phyloP scores from a whole-genome alignment of 2,797 vertebrate genomes.

The Peromyscus aztecus region DNA sequence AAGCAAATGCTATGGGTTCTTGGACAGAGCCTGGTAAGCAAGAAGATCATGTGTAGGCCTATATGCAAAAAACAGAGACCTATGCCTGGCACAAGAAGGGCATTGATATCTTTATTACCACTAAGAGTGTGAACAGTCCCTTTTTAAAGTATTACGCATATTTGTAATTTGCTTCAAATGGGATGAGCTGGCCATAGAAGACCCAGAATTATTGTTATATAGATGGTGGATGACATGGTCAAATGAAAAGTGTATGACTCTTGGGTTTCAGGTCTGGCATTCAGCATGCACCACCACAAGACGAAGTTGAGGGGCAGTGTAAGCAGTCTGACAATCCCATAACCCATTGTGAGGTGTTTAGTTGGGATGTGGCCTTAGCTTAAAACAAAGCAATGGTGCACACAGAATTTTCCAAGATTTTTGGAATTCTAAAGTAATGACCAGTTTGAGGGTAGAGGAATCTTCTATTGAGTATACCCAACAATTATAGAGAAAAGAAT shows the following conservation, averaged over 20 bases:
- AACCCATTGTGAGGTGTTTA: conserved; percentile 51
- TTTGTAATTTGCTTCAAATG: conserved; percentile 1
- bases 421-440: conserved; percentile 71
- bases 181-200: not conserved
- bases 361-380: conserved; percentile 66
- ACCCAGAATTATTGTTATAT: not conserved
- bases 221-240: not conserved
- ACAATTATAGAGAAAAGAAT: not conserved
- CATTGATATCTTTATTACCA: not conserved
- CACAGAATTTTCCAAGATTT: conserved; percentile 74
- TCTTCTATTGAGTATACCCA: not conserved
- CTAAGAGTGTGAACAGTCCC: not conserved
- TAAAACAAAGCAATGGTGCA: conserved; percentile 78
- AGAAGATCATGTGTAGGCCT: not conserved
- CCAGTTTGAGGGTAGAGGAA: conserved; percentile 6
- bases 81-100: not conserved
- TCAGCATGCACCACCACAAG: not conserved
- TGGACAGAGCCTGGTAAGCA: not conserved
- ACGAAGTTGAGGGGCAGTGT: not conserved
- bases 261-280: not conserved
- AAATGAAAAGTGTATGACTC: not conserved
- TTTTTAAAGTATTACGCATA: not conserved
- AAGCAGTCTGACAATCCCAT: not conserved
- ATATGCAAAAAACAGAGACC: not conserved
- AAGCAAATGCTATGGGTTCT: not conserved